These are phyloP conservation scores for Lophochroa leadbeateri DNA, from an alignment of 2,113 vertebrate species.

Conservation along the genomic window DNA sequence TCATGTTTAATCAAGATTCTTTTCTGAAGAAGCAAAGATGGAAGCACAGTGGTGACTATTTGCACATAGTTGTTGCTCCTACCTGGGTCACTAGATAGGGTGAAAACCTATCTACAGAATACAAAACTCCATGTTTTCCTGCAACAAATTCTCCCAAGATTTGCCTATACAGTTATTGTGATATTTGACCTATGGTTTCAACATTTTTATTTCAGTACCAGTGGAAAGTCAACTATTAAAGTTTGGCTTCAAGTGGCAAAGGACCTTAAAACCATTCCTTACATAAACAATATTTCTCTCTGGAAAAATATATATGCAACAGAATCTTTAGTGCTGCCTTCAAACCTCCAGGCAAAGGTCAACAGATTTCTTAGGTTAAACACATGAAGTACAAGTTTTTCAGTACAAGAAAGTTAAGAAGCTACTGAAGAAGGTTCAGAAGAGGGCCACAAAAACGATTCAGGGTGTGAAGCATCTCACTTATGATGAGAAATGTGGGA, in stretches of 20 bases:
- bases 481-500: not conserved
- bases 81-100: not conserved
- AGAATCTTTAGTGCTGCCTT: not conserved
- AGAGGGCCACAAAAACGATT: not conserved
- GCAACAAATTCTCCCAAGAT: not conserved
- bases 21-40: not conserved
- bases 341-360: not conserved
- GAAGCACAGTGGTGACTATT: not conserved
- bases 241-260: not conserved
- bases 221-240: not conserved
- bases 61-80: not conserved
- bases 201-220: not conserved
- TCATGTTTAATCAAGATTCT: not conserved
- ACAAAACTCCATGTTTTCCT: not conserved
- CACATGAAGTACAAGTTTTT: not conserved
- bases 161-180: not conserved
- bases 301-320: not conserved
- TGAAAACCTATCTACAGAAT: not conserved
- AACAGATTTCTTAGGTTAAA: not conserved
- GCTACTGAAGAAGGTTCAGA: not conserved
- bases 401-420: not conserved
- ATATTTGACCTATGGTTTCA: not conserved
- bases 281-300: not conserved
- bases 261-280: not conserved
- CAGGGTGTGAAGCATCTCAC: not conserved